Conservation (phyloP, 2,888 invertebrate species). For the Oasisia sp. region DNA sequence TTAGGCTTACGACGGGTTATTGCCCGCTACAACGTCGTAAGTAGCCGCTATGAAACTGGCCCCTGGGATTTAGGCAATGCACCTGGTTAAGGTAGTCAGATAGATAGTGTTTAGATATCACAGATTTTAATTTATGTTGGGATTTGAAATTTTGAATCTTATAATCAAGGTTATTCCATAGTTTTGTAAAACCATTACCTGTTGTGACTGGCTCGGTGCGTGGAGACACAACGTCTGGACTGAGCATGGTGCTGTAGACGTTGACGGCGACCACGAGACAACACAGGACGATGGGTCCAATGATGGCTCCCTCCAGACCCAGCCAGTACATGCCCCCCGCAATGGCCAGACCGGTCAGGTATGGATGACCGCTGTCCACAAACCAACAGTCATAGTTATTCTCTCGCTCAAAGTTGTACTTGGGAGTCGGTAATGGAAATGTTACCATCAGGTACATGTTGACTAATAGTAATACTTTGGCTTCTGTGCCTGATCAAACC, state of each 20-base stretch:
- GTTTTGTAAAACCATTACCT: not conserved
- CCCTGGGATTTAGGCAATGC: too few relatives aligned
- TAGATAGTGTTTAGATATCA: too few relatives aligned
- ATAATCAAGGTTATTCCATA: too few relatives aligned
- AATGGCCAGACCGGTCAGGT: slow-evolving; percentile 94
- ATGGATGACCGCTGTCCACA: slow-evolving; percentile 84
- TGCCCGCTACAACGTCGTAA: too few relatives aligned
- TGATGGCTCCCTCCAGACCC: slow-evolving; percentile 95
- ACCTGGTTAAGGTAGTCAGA: too few relatives aligned
- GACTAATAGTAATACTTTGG: too few relatives aligned
- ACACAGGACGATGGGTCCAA: slow-evolving; percentile 94
- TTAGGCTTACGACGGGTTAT: too few relatives aligned
- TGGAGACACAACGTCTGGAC: slow-evolving; percentile 31
- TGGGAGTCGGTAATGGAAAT: not conserved
- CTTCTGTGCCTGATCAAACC: too few relatives aligned
- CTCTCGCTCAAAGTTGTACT: not conserved
- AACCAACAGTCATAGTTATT: slow-evolving; percentile 18
- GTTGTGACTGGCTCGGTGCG: not conserved
- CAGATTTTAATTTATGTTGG: too few relatives aligned
- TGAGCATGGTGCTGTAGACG: slow-evolving; percentile 60
- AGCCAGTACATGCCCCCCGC: slow-evolving; percentile 98
- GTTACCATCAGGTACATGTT: too few relatives aligned
- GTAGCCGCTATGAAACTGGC: too few relatives aligned
- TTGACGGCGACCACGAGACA: slow-evolving; percentile 84
- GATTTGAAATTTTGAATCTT: too few relatives aligned